Evolutionary conservation across 2,113 vertebrate genomes (phyloP), one percentile per base, ranked within the genome.

Genomic region (Rhinolophus sinicus): DNA sequence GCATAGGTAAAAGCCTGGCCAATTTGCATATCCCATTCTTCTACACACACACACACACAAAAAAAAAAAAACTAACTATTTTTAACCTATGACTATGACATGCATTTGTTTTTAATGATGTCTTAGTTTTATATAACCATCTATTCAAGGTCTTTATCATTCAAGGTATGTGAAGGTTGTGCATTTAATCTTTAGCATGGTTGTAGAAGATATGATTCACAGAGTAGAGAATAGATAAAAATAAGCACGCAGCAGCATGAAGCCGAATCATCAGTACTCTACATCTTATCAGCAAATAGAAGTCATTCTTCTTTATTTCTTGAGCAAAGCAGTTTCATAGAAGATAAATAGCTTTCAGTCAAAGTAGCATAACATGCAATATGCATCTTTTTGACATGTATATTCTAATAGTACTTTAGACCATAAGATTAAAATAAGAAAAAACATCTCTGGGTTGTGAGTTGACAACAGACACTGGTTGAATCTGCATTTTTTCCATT

Each of bases 301-400:
- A 98, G 94, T 96, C 96, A 96, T 98, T 97, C 97, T 97, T 97
- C 98, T 98, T 98, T 96, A 96, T 98, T 98, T 98, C 95, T 98
- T 97, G 73, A 97, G 97, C 82, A 97, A 98, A 98, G 95, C 90
- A 98, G 90, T 98, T 98, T 98, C 92, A 95, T 97, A 73, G 30
- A 98, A 98, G 97, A 98, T 98, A 98, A 98, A 98, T 98, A 97
- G 97, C 96, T 98, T 98, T 98, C 97, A 98, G 97, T 98, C 97
- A 97, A 67, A 97, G 94, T 90, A 98, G 97, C 94, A 95, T 98
- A 96, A 97, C 97, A 97, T 97, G 96, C 73, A 97, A 96, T 98
- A 98, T 98, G 96, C 94, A 98, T 98, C 98, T 98, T 98, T 98
- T 97, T 98, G 98, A 98, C 96, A 97, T 95, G 93, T 97, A 95